Base-by-base conservation (phyloP, 2,113 vertebrate genomes). In the Barnardius zonarius region DNA sequence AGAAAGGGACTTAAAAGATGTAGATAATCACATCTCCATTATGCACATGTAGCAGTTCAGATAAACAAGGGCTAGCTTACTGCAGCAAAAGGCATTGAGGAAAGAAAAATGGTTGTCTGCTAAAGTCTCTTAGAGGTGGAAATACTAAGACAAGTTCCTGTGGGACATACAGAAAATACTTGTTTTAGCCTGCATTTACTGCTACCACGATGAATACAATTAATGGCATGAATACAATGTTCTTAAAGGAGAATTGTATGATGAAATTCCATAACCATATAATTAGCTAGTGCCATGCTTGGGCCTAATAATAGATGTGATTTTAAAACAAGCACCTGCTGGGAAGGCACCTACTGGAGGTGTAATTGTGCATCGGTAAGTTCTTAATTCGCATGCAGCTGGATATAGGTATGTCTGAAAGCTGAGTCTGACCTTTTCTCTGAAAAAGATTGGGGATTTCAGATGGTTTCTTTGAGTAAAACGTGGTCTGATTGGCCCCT, bases 401-500 rank as follows among this genome's bases (percentile, higher is more conserved):
- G 39, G 82, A 79, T 43, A 48, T 57, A 73, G 62, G 14, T 24
- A 37, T 23, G 35, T 22, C 63, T 90, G 35, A 88, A 90, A 54
- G 20, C 7, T 23, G 19, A 85, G 19, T 33, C 24, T 80, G 39
- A 87, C 49, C 35, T 95, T 73, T 76, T 77, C 17, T 90, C 17
- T 73, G 46, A 39, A 73, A 93, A n/a, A 15, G 10, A 43, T 2
- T 85, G 24, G 16, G 33, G 4, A 52, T 90, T 90, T 95, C 17
- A 49, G 9, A 22, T 68, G 7, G 9, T 83, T 68, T 93, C 22
- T 69, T 74, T 49, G 37, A 63, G 22, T 23, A 86, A 90, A 69
- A 41, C 9, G 9, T 52, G 24, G 44, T 37, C 24, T 0, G 0
- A 3, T 25, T 85, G 43, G 30, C 28, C 18, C 19, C 17, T 55